phyloP scores from a whole-genome alignment of 2,888 invertebrate genomes.

The Coremacera marginata region DNA sequence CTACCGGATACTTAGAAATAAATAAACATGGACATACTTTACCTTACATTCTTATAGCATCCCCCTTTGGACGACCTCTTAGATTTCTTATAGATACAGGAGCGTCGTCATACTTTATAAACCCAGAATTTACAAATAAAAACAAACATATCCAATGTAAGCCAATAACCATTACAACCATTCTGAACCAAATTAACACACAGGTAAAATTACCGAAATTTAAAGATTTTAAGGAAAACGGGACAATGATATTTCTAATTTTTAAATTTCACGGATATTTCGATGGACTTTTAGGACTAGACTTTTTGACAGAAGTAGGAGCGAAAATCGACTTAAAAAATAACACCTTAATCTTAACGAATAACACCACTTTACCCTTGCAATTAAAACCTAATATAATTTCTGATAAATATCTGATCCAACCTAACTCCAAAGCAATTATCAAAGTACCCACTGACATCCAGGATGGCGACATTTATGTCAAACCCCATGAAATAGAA shows the following conservation, averaged over 20 bases:
- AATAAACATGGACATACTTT: conserved; percentile 19
- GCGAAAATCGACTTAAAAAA: not conserved
- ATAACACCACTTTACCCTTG: not conserved
- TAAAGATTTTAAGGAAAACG: conserved; percentile 24
- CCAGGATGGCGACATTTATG: not conserved
- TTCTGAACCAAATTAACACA: not conserved
- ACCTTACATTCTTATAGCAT: not conserved
- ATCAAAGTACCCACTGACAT: too few species aligned
- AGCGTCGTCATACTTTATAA: conserved; percentile 20
- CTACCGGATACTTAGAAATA: conserved; percentile 10
- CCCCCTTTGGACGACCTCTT: not conserved
- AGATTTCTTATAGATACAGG: not conserved
- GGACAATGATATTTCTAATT: conserved; percentile 2
- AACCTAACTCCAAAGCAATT: too few species aligned
- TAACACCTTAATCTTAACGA: not conserved
- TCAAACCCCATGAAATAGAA: not conserved
- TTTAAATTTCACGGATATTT: conserved; percentile 2
- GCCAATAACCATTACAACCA: conserved; percentile 11
- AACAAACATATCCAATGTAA: not conserved
- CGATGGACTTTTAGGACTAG: too few species aligned
- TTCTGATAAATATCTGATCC: not conserved
- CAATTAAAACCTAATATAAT: not conserved
- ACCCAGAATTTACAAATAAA: conserved; percentile 15
- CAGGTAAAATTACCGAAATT: conserved; percentile 21
- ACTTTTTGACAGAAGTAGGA: not conserved